Percentiles rank a stretch among this genome's conserved stretches.
Evolutionary conservation across 2,888 invertebrate genomes (phyloP).

Genomic region (Cepaea hortensis): DNA sequence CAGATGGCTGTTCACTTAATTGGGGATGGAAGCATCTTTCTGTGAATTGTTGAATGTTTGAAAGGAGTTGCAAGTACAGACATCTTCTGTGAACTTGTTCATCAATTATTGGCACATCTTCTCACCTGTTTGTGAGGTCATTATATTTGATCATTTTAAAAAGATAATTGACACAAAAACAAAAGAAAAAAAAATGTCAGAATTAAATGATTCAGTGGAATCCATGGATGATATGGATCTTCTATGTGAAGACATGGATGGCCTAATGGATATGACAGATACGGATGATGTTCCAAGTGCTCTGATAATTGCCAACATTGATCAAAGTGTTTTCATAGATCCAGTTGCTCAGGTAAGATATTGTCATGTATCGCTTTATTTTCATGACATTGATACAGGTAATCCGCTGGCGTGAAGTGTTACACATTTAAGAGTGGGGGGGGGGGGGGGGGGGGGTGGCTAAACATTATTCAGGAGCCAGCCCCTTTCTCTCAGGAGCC

Average conservation of each 20-base stretch:
- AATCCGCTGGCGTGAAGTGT: too few relatives aligned
- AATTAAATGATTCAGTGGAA: conserved; percentile 36
- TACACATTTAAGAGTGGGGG: too few relatives aligned
- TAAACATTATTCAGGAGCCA: too few relatives aligned
- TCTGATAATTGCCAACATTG: conserved; percentile 71
- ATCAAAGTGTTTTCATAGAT: conserved; percentile 64
- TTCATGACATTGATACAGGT: too few relatives aligned
- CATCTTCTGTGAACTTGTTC: not conserved
- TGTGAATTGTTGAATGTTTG: too few relatives aligned
- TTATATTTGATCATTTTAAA: not conserved
- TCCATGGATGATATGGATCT: conserved; percentile 45
- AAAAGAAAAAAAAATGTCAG: conserved; percentile 7
- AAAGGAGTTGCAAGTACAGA: too few relatives aligned
- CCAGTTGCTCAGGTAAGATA: conserved; percentile 63
- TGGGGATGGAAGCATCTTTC: too few relatives aligned
- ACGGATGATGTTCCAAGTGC: conserved; percentile 50
- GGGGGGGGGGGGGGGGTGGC: too few relatives aligned
- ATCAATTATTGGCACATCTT: not conserved
- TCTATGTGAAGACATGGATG: conserved; percentile 40
- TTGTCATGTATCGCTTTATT: not conserved
- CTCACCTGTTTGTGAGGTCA: not conserved
- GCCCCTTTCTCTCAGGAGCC: too few relatives aligned
- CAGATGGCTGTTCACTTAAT: too few relatives aligned
- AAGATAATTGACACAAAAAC: not conserved
- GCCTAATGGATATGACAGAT: conserved; percentile 44